Evolutionary conservation across 1,140 invertebrate species (phyloP).

Genomic region (Wasmannia auropunctata): DNA sequence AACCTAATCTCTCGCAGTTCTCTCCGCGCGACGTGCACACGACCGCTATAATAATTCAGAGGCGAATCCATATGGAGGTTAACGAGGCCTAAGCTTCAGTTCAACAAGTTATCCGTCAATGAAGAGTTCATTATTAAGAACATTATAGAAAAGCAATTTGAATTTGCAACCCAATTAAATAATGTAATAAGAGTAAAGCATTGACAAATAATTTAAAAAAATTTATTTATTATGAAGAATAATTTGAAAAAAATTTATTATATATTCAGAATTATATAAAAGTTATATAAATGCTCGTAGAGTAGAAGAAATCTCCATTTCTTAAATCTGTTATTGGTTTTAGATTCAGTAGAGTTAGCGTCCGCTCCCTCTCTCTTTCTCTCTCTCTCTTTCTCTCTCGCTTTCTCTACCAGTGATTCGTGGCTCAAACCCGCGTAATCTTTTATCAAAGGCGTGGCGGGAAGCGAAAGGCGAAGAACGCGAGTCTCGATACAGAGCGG

Average conservation of each 20-base stretch:
- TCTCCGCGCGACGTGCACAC: slow-evolving; percentile 15
- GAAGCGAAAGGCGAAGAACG: not conserved
- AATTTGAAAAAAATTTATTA: too few relatives aligned
- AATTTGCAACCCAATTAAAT: not conserved
- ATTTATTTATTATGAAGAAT: too few relatives aligned
- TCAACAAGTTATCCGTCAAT: not conserved
- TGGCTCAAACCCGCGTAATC: slow-evolving; percentile 16
- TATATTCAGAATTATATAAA: too few relatives aligned
- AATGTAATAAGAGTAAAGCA: too few relatives aligned
- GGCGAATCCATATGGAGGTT: not conserved
- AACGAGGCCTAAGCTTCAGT: not conserved
- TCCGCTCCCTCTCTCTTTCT: too few relatives aligned
- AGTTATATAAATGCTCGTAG: too few relatives aligned
- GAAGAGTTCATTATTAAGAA: not conserved
- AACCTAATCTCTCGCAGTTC: slow-evolving; percentile 38
- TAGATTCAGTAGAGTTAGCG: not conserved
- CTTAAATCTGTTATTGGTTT: not conserved
- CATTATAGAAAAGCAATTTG: not conserved
- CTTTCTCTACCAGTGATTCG: not conserved
- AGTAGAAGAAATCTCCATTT: not conserved
- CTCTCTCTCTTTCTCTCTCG: not conserved
- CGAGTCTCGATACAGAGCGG: slow-evolving; percentile 19
- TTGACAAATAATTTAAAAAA: not conserved
- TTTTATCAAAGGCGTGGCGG: slow-evolving; percentile 14
- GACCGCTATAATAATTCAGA: slow-evolving; percentile 15